phyloP scores from a whole-genome alignment of 2,113 vertebrate genomes.

The Gymnobelideus leadbeateri region DNA sequence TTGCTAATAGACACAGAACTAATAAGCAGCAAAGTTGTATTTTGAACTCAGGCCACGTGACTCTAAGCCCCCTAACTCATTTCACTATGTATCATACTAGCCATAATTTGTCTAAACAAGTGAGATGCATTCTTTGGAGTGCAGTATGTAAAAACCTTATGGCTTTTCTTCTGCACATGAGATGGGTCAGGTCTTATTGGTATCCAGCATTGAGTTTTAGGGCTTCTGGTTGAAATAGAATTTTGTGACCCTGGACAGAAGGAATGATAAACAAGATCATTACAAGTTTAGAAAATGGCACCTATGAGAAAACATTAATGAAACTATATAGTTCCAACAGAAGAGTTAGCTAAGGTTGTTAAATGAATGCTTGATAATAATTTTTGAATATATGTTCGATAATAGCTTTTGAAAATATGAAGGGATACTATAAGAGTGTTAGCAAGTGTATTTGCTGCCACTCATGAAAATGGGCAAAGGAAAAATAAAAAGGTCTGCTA shows the following conservation, averaged over 20 bases:
- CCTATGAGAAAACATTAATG: constrained; percentile 45
- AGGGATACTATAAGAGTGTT: not conserved
- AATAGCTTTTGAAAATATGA: not conserved
- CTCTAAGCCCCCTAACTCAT: not conserved
- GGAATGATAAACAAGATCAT: constrained; percentile 56
- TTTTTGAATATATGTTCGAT: not conserved
- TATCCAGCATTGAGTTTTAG: not conserved
- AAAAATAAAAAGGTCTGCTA: not conserved
- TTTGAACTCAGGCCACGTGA: not conserved
- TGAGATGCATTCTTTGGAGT: not conserved
- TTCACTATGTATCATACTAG: not conserved
- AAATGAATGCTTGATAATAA: not conserved
- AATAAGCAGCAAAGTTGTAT: not conserved
- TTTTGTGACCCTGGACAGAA: constrained; percentile 24
- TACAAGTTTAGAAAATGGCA: constrained; percentile 53
- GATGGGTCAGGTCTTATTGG: not conserved
- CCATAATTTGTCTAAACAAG: not conserved
- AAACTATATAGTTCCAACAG: constrained; percentile 46
- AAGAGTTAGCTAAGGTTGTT: not conserved
- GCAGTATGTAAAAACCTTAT: not conserved
- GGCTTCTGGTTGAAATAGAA: constrained; percentile 15
- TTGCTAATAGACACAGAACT: not conserved
- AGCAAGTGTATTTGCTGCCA: not conserved
- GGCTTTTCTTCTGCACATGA: not conserved
- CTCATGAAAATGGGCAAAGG: too few relatives aligned